Conservation (phyloP, 1,140 invertebrate genomes). For the Anagrus nilaparvatae region DNA sequence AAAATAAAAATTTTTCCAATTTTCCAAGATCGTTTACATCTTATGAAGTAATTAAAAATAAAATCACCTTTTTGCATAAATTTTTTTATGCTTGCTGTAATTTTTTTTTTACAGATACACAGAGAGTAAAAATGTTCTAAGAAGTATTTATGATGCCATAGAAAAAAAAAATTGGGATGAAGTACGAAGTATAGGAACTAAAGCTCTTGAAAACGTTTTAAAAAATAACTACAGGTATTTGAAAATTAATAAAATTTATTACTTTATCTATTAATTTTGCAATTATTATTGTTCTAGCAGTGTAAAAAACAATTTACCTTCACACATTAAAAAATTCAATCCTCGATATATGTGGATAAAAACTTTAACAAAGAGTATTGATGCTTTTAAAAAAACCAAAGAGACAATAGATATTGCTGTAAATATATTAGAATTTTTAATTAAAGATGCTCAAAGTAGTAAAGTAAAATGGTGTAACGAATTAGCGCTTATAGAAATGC, state of each 20-base stretch:
- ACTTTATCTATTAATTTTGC: background rate
- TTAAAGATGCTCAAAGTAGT: constrained; percentile 22
- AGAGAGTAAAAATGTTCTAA: constrained; percentile 17
- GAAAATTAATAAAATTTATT: constrained; percentile 7
- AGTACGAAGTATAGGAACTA: constrained; percentile 15
- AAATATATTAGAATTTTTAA: constrained; percentile 21
- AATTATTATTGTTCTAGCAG: constrained; percentile 15
- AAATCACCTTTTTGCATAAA: no score
- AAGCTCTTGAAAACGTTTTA: constrained; percentile 14
- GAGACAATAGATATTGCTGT: constrained; percentile 18
- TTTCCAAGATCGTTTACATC: constrained; percentile 25
- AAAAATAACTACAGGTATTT: constrained; percentile 4
- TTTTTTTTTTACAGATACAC: constrained; percentile 18
- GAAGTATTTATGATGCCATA: constrained; percentile 8
- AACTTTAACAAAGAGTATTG: constrained; percentile 27
- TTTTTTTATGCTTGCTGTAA: background rate
- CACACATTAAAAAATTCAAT: constrained; percentile 26
- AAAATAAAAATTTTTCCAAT: constrained; percentile 25
- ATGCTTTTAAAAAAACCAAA: constrained; percentile 30
- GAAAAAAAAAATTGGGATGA: constrained; percentile 27
- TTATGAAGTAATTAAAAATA: constrained; percentile 26
- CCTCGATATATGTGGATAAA: constrained; percentile 30
- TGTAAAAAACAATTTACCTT: constrained; percentile 20
- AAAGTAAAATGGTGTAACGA: constrained; percentile 29
- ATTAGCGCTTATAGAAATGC: constrained; percentile 30